Evolutionary conservation across 2,113 vertebrate genomes (phyloP), one percentile per base, ranked within the genome.

Genomic region (Pipra filicauda): DNA sequence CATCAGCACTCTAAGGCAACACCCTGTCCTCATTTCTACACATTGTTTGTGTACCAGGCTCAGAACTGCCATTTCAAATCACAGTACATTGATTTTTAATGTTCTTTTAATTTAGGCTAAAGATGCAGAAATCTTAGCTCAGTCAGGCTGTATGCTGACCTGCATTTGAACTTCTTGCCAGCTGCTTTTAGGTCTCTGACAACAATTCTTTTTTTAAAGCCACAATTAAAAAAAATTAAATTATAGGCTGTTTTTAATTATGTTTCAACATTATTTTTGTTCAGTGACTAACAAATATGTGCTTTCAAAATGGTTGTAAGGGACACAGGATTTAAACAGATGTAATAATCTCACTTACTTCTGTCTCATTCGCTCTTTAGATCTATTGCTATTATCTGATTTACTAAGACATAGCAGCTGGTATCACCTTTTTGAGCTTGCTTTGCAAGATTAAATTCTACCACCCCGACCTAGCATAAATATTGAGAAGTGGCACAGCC

Each of bases 41-140:
- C 78, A 41, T 79, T 95, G 93, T 97, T 97, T 97, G 96, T 97
- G 95, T 95, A 95, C 96, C 65, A 94, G 88, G 77, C 93, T 97
- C 96, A 91, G 91, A 97, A 79, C 97, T 98, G 97, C 97, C 98
- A 98, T 96, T 96, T 98, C 96, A 46, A 92, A 98, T 98, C 97
- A 98, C 64, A 97, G 84, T 69, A 95, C 97, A 92, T 93, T 91
- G 96, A 91, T 96, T 97, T 97, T 97, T 97, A 97, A 97, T 96
- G 97, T 95, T 97, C 92, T 95, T 96, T 89, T 98, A 98, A 98
- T 97, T 97, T 90, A 97, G 86, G 80, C 89, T 97, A 97, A 97
- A 97, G 91, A 97, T 77, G 85, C 18, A 96, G 96, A 97, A 97
- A 95, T 96, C 97, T 97, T 96, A 97, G 95, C 82, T 97, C 93